Percentiles rank a stretch among this genome's conserved stretches.
These are phyloP conservation scores for Wiebesia pumilae DNA, from an alignment of 1,140 invertebrate species.

Conservation along the genomic window DNA sequence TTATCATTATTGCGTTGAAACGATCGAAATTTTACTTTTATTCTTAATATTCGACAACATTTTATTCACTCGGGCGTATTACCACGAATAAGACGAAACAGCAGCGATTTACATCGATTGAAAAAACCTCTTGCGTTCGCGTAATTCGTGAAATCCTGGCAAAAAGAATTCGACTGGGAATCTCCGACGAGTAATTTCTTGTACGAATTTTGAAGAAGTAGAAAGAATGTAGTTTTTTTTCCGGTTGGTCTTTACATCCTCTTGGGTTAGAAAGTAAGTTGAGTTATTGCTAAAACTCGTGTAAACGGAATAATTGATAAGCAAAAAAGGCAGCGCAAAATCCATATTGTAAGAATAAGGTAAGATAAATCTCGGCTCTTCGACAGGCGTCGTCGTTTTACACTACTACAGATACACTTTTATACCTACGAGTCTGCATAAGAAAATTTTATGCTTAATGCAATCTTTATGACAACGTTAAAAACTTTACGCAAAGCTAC, in stretches of 20 bases:
- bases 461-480: no score
- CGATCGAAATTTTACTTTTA: no score
- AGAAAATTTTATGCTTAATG: no score
- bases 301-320: slow-evolving; percentile 33
- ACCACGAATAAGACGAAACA: no score
- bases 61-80: no score
- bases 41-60: no score
- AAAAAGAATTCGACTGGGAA: slow-evolving; percentile 10
- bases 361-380: slow-evolving; percentile 6
- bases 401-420: no score
- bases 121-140: background rate
- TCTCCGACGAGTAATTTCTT: slow-evolving; percentile 17
- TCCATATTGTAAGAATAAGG: slow-evolving; percentile 9
- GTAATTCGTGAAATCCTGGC: background rate
- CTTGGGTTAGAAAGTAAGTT: slow-evolving; percentile 15
- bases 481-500: no score
- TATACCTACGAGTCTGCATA: no score
- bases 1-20: no score
- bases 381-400: no score
- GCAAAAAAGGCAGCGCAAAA: background rate
- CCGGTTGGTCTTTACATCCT: slow-evolving; percentile 22
- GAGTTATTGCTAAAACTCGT: slow-evolving; percentile 29
- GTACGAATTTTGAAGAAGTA: background rate
- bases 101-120: no score
- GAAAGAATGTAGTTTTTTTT: slow-evolving; percentile 26